Evolutionary conservation across 2,888 invertebrate genomes (phyloP).

Genomic region (Apamea crenata): DNA sequence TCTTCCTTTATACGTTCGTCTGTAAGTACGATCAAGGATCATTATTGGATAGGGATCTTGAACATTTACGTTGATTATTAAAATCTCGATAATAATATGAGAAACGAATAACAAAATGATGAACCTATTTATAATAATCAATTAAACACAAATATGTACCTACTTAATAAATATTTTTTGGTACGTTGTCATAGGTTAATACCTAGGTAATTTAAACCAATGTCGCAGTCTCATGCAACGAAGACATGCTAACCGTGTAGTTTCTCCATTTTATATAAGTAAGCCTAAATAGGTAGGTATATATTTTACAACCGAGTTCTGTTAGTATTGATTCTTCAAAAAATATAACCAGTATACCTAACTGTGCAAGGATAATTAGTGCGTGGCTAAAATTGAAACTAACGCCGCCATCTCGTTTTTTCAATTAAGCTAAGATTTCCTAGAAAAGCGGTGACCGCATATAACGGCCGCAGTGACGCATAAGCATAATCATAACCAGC

Average conservation of each 20-base stretch:
- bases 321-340: not conserved
- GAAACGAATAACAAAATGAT: not conserved
- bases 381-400: not conserved
- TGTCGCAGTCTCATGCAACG: not conserved
- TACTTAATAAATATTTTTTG: not conserved
- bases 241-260: conserved; percentile 5
- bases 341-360: not conserved
- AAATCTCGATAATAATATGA: not conserved
- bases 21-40: conserved; percentile 69
- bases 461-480: not conserved
- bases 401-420: not conserved
- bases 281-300: not conserved
- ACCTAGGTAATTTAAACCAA: not conserved
- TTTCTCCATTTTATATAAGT: conserved; percentile 17
- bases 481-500: not conserved
- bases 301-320: not conserved
- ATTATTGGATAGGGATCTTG: conserved; percentile 6
- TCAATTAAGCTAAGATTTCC: not conserved
- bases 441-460: not conserved
- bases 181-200: not conserved
- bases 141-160: not conserved
- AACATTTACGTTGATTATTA: not conserved
- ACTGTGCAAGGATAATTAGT: too few species aligned
- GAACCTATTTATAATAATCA: not conserved
- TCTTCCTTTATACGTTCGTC: conserved; percentile 87